Percentiles rank a stretch among this genome's conserved stretches.
Evolutionary conservation across 2,888 invertebrate genomes (phyloP).

Genomic region (Philereme transversata): DNA sequence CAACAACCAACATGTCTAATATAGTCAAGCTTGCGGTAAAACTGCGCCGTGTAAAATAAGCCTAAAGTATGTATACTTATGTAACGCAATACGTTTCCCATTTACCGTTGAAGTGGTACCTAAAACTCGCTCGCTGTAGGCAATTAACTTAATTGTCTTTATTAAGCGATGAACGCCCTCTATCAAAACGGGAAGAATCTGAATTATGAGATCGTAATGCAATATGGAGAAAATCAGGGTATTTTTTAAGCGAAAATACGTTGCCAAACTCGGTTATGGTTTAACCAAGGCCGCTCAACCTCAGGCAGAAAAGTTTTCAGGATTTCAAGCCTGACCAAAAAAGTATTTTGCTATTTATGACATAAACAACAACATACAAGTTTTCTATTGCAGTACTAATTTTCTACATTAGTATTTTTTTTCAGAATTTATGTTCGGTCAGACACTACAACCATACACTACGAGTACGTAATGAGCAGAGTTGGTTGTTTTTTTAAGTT

Average conservation of each 20-base stretch:
- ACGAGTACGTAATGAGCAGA: no score
- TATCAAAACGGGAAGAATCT: constrained; percentile 60
- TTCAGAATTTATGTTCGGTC: no score
- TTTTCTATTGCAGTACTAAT: no score
- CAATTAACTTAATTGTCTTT: constrained; percentile 70
- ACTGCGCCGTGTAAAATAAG: constrained; percentile 4
- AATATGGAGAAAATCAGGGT: constrained; percentile 12
- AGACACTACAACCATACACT: no score
- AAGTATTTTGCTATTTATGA: no score
- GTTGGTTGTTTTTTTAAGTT: no score
- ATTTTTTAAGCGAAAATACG: background rate
- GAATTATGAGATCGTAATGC: constrained; percentile 39
- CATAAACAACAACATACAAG: no score
- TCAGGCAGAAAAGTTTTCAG: no score
- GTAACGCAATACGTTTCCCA: constrained; percentile 54
- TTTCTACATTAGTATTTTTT: no score
- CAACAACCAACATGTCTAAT: no score
- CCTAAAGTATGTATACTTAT: constrained; percentile 34
- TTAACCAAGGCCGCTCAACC: no score
- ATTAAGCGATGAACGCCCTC: constrained; percentile 62
- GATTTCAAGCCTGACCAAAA: no score
- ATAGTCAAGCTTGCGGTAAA: background rate
- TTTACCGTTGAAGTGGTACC: constrained; percentile 56
- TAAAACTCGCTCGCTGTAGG: constrained; percentile 55
- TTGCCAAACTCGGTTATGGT: background rate